phyloP scores from a whole-genome alignment of 1,140 invertebrate genomes.

The Drosophila punjabiensis region DNA sequence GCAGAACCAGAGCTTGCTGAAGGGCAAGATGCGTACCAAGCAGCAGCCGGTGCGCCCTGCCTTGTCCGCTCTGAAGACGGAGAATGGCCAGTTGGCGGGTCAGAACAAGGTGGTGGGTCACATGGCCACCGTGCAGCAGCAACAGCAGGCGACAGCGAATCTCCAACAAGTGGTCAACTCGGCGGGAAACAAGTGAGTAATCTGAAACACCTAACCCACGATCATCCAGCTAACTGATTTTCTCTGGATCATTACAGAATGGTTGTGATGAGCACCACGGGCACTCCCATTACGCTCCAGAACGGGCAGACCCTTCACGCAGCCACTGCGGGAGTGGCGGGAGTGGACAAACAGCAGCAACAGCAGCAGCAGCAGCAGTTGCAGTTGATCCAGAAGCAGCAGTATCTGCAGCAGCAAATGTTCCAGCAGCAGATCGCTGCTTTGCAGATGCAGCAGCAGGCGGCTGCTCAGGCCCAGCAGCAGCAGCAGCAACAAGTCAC shows the following conservation, averaged over 20 bases:
- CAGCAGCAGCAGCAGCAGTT: slow-evolving; percentile 63
- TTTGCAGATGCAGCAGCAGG: slow-evolving; percentile 77
- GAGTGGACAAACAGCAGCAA: slow-evolving; percentile 68
- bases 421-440: slow-evolving; percentile 77
- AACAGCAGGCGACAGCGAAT: slow-evolving; percentile 77
- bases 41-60: slow-evolving; percentile 87
- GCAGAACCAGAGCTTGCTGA: slow-evolving; percentile 81
- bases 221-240: neutral
- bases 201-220: neutral
- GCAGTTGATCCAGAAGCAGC: slow-evolving; percentile 74
- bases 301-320: slow-evolving; percentile 78
- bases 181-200: slow-evolving; percentile 77
- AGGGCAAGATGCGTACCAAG: slow-evolving; percentile 82
- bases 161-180: slow-evolving; percentile 85
- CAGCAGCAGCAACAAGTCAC: slow-evolving; percentile 70
- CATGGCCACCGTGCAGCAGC: slow-evolving; percentile 55
- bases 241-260: slow-evolving; percentile 61
- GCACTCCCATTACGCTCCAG: slow-evolving; percentile 80
- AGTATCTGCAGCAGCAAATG: slow-evolving; percentile 72
- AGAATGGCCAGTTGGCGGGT: slow-evolving; percentile 87
- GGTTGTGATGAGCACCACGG: slow-evolving; percentile 83
- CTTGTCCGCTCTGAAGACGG: slow-evolving; percentile 87
- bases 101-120: slow-evolving; percentile 82
- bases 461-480: slow-evolving; percentile 58
- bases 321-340: slow-evolving; percentile 31